Conservation (phyloP, 2,113 vertebrate species). For the Dasyornis broadbenti region DNA sequence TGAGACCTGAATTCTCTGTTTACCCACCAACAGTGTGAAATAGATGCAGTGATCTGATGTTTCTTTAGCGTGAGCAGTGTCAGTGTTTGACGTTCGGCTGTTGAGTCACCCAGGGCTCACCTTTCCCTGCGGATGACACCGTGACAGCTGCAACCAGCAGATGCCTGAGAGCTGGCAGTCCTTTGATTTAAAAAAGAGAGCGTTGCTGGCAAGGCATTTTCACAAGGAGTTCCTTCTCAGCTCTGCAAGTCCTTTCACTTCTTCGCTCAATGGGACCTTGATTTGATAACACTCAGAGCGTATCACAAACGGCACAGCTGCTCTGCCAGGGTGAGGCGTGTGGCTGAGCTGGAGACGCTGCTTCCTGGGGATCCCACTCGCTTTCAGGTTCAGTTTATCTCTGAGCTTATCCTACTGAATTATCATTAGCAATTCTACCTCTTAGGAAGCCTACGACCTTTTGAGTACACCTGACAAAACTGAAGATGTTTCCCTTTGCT, state of each 20-base stretch:
- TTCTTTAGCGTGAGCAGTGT: not conserved
- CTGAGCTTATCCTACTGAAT: not conserved
- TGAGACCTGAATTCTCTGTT: not conserved
- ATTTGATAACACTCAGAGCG: constrained; percentile 14
- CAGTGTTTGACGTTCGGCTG: not conserved
- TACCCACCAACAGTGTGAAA: not conserved
- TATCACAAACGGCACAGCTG: constrained; percentile 42
- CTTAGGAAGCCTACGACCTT: not conserved
- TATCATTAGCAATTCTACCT: not conserved
- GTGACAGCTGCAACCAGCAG: constrained; percentile 51
- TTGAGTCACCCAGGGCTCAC: constrained; percentile 24
- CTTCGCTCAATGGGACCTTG: constrained; percentile 37
- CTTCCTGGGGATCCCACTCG: not conserved
- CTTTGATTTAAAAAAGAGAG: not conserved
- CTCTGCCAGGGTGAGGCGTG: not conserved
- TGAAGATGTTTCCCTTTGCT: not conserved
- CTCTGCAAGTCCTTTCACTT: constrained; percentile 25
- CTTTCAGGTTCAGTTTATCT: not conserved
- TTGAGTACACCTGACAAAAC: not conserved
- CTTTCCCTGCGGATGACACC: constrained; percentile 41
- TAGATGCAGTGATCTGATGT: not conserved
- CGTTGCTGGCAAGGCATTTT: constrained; percentile 44
- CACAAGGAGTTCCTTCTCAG: constrained; percentile 24
- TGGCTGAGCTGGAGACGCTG: not conserved
- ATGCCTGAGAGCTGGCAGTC: constrained; percentile 11